Conservation (phyloP, 2,797 vertebrate genomes). For the Phrynocephalus guinanensis region DNA sequence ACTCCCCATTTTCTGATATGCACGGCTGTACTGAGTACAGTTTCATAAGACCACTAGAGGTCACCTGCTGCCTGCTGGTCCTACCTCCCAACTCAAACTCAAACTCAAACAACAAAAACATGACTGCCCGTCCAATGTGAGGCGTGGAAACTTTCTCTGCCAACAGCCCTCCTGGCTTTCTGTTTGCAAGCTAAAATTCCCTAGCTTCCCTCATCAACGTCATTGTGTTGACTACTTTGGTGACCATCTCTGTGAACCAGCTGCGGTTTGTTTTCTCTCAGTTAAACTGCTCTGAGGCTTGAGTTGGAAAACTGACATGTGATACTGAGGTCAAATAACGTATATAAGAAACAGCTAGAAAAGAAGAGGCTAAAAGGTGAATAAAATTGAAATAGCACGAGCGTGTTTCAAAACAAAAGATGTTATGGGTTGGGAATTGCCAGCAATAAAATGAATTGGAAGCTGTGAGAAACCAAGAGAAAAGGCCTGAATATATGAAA, state of each 20-base stretch:
- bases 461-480: background rate
- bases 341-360: background rate
- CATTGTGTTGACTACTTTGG: background rate
- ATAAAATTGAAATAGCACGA: background rate
- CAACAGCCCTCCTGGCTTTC: background rate
- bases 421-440: too few species aligned
- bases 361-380: background rate
- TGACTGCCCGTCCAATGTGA: background rate
- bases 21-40: background rate
- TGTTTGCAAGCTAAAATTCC: background rate
- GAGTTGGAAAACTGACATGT: background rate
- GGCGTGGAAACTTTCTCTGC: background rate
- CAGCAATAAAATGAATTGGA: background rate
- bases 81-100: too few species aligned
- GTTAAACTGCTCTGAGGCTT: background rate
- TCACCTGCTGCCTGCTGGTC: conserved; percentile 44
- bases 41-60: conserved; percentile 50
- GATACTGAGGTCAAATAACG: background rate
- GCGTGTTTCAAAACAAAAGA: background rate
- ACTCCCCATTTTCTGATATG: background rate
- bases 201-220: too few species aligned
- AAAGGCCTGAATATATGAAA: background rate
- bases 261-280: background rate
- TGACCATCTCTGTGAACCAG: background rate
- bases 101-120: too few species aligned